These are phyloP conservation scores for Oreohelix idahoensis DNA, from an alignment of 1,140 invertebrate genomes.

Conservation along the genomic window DNA sequence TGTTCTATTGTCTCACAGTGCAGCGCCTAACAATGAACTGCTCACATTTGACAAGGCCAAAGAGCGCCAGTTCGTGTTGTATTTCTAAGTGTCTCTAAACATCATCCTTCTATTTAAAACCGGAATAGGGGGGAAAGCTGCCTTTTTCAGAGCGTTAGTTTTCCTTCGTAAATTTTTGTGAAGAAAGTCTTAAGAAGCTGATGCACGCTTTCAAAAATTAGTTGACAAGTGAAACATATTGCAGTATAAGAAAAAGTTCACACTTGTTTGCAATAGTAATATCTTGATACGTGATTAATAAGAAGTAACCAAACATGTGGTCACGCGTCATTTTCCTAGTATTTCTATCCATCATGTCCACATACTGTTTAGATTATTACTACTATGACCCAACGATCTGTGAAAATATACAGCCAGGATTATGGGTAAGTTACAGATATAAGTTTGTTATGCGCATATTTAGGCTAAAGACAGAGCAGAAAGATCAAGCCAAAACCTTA, in stretches of 20 bases:
- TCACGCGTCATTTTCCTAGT: neutral
- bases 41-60: neutral
- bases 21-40: neutral
- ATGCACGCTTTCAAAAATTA: too few species aligned
- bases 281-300: too few species aligned
- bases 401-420: slow-evolving; percentile 49
- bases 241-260: too few species aligned
- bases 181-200: too few species aligned
- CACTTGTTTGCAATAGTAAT: too few species aligned
- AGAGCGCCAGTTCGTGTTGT: neutral
- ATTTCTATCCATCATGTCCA: neutral
- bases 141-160: too few species aligned
- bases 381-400: slow-evolving; percentile 47
- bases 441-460: too few species aligned
- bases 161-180: too few species aligned
- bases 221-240: too few species aligned
- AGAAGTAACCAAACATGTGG: neutral
- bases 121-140: neutral
- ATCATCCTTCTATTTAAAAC: neutral
- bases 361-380: slow-evolving; percentile 33
- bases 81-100: neutral
- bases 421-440: slow-evolving; percentile 44
- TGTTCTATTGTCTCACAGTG: neutral
- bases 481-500: too few species aligned
- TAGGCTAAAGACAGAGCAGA: too few species aligned